Evolutionary conservation across 2,888 invertebrate species (phyloP).

Genomic region (Eristalinus sepulchralis): DNA sequence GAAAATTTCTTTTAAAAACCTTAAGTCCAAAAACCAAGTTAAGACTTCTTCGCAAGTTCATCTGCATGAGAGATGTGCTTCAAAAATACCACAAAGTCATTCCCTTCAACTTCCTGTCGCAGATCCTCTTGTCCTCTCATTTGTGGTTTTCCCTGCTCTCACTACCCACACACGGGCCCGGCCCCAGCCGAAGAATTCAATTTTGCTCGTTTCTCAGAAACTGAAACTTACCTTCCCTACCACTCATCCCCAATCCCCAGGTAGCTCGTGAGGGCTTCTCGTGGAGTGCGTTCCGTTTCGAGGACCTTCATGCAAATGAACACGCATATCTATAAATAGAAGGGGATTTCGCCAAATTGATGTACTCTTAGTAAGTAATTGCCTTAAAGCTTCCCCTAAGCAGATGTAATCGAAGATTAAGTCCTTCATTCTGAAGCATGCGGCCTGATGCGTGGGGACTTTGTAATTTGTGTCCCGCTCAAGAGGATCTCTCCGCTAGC

Average conservation of each 20-base stretch:
- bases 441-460: neutral
- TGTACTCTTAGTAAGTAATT: neutral
- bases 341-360: neutral
- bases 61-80: neutral
- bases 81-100: neutral
- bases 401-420: neutral
- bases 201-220: neutral
- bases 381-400: neutral
- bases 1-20: neutral
- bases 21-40: neutral
- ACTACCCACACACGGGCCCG: neutral
- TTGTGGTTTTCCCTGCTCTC: neutral
- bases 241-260: neutral
- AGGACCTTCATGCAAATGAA: neutral
- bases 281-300: neutral
- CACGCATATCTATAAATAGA: neutral
- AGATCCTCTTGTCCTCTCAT: neutral
- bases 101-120: neutral
- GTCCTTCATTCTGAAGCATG: neutral
- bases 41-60: neutral
- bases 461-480: neutral
- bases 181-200: neutral
- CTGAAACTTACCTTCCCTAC: neutral
- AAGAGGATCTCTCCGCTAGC: neutral
- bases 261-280: neutral